Evolutionary conservation across 2,797 vertebrate genomes (phyloP).

Genomic region (Anas georgica): DNA sequence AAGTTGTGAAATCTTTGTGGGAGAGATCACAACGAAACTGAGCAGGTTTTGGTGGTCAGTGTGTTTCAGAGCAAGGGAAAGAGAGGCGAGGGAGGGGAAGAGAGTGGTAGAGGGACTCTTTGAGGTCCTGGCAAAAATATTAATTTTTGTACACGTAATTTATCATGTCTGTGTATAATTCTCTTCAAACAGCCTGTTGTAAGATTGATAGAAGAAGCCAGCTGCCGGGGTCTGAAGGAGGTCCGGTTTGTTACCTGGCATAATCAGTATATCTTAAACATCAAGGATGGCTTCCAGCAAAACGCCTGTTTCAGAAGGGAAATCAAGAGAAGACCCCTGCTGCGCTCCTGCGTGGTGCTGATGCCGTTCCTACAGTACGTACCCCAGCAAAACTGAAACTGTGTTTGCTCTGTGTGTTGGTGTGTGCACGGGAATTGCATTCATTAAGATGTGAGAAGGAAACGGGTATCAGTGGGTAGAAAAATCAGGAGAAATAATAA

Average conservation of each 20-base stretch:
- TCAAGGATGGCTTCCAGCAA: conserved; percentile 93
- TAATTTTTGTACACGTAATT: accelerated
- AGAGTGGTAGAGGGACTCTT: background rate
- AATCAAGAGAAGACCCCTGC: conserved; percentile 93
- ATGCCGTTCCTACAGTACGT: conserved; percentile 92
- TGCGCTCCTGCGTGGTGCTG: conserved; percentile 90
- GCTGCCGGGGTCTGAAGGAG: conserved; percentile 91
- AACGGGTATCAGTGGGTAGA: background rate
- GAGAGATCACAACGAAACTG: background rate
- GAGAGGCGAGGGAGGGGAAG: background rate
- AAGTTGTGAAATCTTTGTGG: background rate
- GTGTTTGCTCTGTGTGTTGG: accelerated
- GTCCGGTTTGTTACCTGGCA: conserved; percentile 96
- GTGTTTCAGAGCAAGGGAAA: background rate
- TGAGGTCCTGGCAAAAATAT: background rate
- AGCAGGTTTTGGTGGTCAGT: background rate
- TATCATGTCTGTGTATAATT: background rate
- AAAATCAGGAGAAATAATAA: background rate
- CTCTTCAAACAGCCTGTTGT: conserved; percentile 86
- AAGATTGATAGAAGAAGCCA: conserved; percentile 93
- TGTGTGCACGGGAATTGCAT: accelerated
- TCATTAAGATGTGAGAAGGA: background rate
- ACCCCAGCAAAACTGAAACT: background rate
- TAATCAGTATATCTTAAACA: conserved; percentile 96
- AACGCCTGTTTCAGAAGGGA: conserved; percentile 92